These are phyloP conservation scores for Magallana ariakensis DNA, from an alignment of 1,140 invertebrate species.

Conservation along the genomic window DNA sequence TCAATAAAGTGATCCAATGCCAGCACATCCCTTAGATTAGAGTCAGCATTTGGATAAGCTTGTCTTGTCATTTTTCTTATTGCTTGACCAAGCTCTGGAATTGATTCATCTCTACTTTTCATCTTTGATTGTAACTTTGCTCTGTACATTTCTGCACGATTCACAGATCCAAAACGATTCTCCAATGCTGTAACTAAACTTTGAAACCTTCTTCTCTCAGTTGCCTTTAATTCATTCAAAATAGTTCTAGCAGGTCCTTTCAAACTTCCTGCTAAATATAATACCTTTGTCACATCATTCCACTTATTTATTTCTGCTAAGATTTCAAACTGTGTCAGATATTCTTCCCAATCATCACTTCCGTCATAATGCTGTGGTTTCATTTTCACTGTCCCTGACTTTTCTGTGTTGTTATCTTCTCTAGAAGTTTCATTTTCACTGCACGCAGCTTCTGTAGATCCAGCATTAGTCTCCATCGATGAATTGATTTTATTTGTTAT, in stretches of 20 bases:
- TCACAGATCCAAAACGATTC: constrained; percentile 33
- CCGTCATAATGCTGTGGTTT: constrained; percentile 10
- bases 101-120: constrained; percentile 42
- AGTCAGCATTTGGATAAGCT: constrained; percentile 21
- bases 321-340: constrained; percentile 51
- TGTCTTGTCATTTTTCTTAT: constrained; percentile 39
- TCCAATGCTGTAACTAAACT: constrained; percentile 21
- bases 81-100: constrained; percentile 44
- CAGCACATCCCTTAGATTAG: constrained; percentile 10
- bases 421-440: not conserved
- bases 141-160: constrained; percentile 37
- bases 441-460: not conserved
- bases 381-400: not conserved
- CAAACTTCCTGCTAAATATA: constrained; percentile 42
- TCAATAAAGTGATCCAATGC: constrained; percentile 52
- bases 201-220: constrained; percentile 40
- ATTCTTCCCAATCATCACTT: constrained; percentile 40
- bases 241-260: constrained; percentile 41
- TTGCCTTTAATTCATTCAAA: constrained; percentile 38
- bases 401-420: not conserved
- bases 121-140: constrained; percentile 28
- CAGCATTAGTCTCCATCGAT: not conserved
- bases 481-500: not conserved
- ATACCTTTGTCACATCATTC: constrained; percentile 28
- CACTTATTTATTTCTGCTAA: constrained; percentile 41